These are phyloP conservation scores for Scolopax rusticola DNA, from an alignment of 2,797 vertebrate species.

Conservation along the genomic window DNA sequence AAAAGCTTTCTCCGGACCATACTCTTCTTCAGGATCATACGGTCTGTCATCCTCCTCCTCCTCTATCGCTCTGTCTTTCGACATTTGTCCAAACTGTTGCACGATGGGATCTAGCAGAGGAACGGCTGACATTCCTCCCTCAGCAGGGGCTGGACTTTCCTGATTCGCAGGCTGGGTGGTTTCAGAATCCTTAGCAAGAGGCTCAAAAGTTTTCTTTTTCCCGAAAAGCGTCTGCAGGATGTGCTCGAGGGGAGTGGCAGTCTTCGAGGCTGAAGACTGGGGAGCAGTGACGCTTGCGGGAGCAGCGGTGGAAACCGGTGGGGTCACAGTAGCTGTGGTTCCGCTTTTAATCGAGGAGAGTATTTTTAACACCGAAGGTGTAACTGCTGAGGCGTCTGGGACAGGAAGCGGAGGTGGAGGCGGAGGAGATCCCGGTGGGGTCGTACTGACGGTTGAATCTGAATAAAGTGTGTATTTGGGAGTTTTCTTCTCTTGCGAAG, in stretches of 20 bases:
- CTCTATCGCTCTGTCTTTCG: slow-evolving; percentile 83
- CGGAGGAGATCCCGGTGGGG: slow-evolving; percentile 84
- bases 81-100: slow-evolving; percentile 91
- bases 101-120: slow-evolving; percentile 92
- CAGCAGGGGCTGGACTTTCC: slow-evolving; percentile 52
- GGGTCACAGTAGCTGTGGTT: neutral
- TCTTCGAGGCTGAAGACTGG: slow-evolving; percentile 53
- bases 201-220: slow-evolving; percentile 82
- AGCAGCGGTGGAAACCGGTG: slow-evolving; percentile 43
- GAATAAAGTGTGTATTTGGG: slow-evolving; percentile 82
- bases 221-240: slow-evolving; percentile 92
- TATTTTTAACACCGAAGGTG: slow-evolving; percentile 75
- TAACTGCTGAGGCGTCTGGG: slow-evolving; percentile 73
- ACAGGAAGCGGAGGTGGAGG: slow-evolving; percentile 72
- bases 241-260: slow-evolving; percentile 86
- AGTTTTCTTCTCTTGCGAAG: slow-evolving; percentile 82
- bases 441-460: slow-evolving; percentile 76
- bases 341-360: slow-evolving; percentile 74
- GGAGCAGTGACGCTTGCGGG: slow-evolving; percentile 49
- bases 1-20: slow-evolving; percentile 85
- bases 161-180: slow-evolving; percentile 46
- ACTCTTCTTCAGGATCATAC: slow-evolving; percentile 96
- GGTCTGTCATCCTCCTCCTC: slow-evolving; percentile 92
- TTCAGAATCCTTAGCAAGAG: slow-evolving; percentile 75
- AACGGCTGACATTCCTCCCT: slow-evolving; percentile 56